Evolutionary conservation across 2,888 invertebrate genomes (phyloP).

Genomic region (Drosophila phalerata): DNA sequence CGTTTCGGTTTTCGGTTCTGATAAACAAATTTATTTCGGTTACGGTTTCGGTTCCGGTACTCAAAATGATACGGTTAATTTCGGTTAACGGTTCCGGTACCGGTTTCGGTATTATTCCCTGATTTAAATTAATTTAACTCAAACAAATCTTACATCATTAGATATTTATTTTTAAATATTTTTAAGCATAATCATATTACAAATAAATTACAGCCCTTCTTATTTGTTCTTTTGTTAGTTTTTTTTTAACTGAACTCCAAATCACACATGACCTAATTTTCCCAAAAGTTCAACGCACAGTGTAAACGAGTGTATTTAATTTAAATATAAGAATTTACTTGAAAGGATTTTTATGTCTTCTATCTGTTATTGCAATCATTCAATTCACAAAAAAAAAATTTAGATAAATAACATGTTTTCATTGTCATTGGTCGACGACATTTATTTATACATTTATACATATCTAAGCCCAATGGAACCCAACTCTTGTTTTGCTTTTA

Average conservation of each 20-base stretch:
- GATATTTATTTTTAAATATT: too few relatives aligned
- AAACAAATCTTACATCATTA: neutral
- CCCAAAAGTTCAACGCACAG: neutral
- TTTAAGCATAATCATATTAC: too few relatives aligned
- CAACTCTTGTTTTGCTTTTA: constrained; percentile 49
- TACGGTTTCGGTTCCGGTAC: too few relatives aligned
- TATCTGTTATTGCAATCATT: constrained; percentile 50
- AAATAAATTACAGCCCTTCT: too few relatives aligned
- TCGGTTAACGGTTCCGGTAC: too few relatives aligned
- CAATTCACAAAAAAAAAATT: constrained; percentile 23
- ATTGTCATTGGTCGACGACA: constrained; percentile 17
- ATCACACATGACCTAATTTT: neutral
- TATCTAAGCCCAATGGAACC: constrained; percentile 25
- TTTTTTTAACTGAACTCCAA: neutral
- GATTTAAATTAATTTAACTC: neutral
- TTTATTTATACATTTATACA: constrained; percentile 37
- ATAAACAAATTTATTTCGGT: too few relatives aligned
- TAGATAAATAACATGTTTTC: constrained; percentile 12
- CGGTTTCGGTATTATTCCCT: too few relatives aligned
- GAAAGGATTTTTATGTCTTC: constrained; percentile 15
- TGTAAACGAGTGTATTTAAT: neutral
- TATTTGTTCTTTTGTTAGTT: neutral
- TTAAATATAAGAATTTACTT: neutral
- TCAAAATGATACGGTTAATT: too few relatives aligned
- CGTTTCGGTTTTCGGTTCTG: too few relatives aligned